Base-by-base conservation (phyloP, 2,797 vertebrate genomes). In the Gadopsis marmoratus region DNA sequence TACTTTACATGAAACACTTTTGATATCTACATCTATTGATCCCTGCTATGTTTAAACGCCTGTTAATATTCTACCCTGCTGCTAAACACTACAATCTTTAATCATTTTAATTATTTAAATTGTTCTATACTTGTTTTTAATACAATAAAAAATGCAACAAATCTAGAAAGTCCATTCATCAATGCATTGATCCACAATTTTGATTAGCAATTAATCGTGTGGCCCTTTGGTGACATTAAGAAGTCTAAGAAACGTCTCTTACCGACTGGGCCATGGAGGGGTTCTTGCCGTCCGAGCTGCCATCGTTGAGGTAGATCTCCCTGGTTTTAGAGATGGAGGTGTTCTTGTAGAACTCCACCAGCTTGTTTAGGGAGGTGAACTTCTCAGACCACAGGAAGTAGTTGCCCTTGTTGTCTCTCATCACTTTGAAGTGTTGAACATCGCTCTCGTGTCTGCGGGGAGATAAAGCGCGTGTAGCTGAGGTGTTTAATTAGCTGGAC, bases 351-450 rank as follows among this genome's bases (percentile, higher is more conserved):
- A 91, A 98, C 4, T 99, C 97, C 88, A 99, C 98, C 92, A 99
- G 93, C 87, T 97, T 96, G 91, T 99, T 99, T 3, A 99, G 90
- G 0, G 98, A 99, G 33, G 94, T 92, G 91, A 99, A 99, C 93
- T 96, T 99, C 88, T 98, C 97, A 0, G 95, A 92, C 98, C 98
- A 99, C 69, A 99, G 95, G 91, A 96, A 98, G 92, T 99, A 99
- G 70, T 94, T 95, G 29, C 97, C 96, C 69, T 95, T 96, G 81
- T 90, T 95, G 92, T 99, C 98, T 60, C 93, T 94, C 96, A 99
- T 97, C 82, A 99, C 98, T 90, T 97, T 99, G 94, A 99, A 99
- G 92, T 99, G 98, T 75, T 99, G 98, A 3, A 99, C 97, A 5
- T 99, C 97, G 9, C 76, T 92, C 81, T 98, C 97, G 1, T 99